Evolutionary conservation across 2,113 vertebrate genomes (phyloP).

Genomic region (Microtus ochrogaster): DNA sequence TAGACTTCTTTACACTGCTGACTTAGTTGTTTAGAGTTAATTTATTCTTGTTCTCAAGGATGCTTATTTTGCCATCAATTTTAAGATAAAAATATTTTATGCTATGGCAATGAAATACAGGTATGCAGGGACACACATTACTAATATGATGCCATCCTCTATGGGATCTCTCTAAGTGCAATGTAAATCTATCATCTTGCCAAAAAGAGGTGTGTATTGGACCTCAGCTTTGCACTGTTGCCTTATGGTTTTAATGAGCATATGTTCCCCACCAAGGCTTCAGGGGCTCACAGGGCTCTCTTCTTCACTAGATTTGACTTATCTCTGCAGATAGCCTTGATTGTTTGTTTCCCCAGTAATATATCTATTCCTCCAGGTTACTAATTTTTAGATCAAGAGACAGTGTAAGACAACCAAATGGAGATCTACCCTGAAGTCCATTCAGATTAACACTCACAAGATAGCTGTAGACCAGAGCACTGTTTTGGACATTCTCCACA

Average conservation of each 20-base stretch:
- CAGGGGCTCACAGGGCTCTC: not conserved
- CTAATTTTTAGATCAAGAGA: not conserved
- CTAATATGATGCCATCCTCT: not conserved
- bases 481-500: not conserved
- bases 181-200: not conserved
- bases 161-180: not conserved
- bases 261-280: not conserved
- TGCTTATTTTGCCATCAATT: not conserved
- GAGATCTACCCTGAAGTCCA: not conserved
- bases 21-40: not conserved
- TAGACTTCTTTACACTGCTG: not conserved
- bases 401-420: not conserved
- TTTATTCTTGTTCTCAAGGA: not conserved
- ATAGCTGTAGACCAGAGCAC: not conserved
- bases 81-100: not conserved
- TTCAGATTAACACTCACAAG: not conserved
- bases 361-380: not conserved
- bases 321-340: not conserved
- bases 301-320: not conserved
- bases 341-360: accelerated
- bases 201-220: not conserved
- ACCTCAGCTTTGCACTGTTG: not conserved
- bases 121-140: not conserved
- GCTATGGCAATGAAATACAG: not conserved
- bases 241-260: not conserved